phyloP scores from a whole-genome alignment of 2,113 vertebrate genomes.

The Xenopus laevis region DNA sequence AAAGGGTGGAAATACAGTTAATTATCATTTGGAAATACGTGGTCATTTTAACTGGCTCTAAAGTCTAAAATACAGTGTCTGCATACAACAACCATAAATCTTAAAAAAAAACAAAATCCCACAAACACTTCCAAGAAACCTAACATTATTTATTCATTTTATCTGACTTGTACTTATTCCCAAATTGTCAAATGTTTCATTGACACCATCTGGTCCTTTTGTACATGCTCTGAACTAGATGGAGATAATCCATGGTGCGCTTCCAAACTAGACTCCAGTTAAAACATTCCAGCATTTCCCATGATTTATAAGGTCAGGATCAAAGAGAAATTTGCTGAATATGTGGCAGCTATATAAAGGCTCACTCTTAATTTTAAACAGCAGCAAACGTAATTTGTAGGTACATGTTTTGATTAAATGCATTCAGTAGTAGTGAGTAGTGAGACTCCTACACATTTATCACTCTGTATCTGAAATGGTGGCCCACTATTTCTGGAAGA shows the following conservation, averaged over 20 bases:
- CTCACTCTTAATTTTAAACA: neutral
- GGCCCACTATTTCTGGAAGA: too few species aligned
- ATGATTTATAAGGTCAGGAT: conserved; percentile 4
- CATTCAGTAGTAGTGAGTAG: too few species aligned
- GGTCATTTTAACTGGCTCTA: neutral
- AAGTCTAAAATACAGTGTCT: neutral
- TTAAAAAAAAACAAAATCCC: conserved; percentile 11
- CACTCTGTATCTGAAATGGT: too few species aligned
- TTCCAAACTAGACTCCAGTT: conserved; percentile 14
- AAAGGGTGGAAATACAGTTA: neutral
- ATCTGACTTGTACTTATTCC: conserved; percentile 2
- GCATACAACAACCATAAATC: conserved; percentile 12
- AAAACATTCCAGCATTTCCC: conserved; percentile 8
- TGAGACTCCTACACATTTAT: too few species aligned
- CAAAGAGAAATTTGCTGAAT: neutral
- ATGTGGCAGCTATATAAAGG: conserved; percentile 1
- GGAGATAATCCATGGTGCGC: neutral
- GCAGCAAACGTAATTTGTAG: neutral
- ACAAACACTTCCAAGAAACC: conserved; percentile 14
- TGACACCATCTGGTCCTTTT: neutral
- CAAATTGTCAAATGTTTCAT: conserved; percentile 16
- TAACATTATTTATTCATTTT: conserved; percentile 14
- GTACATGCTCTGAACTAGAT: neutral
- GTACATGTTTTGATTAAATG: too few species aligned
- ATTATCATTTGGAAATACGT: neutral